These are phyloP conservation scores for Drosophila mojavensis DNA, from an alignment of 1,140 invertebrate species.

Conservation along the genomic window DNA sequence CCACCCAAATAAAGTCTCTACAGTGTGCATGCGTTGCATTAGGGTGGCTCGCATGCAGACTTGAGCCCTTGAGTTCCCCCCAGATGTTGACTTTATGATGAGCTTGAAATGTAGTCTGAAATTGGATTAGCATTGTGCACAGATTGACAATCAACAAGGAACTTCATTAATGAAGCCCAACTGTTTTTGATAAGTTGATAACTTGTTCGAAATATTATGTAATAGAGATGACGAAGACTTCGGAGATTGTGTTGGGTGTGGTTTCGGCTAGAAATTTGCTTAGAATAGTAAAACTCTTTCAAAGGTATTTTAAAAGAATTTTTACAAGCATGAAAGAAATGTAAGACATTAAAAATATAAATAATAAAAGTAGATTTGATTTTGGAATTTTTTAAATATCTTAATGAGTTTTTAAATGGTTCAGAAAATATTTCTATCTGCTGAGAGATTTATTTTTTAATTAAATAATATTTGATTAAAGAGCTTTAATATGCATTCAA, in stretches of 20 bases:
- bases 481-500: neutral
- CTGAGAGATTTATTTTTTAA: too few species aligned
- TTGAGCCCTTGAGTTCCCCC: neutral
- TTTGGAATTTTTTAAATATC: neutral
- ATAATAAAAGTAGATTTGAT: too few species aligned
- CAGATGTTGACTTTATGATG: slow-evolving; percentile 34
- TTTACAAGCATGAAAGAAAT: neutral
- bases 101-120: slow-evolving; percentile 21
- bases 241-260: neutral
- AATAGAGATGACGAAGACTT: neutral
- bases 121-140: slow-evolving; percentile 28
- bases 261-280: neutral
- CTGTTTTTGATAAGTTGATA: slow-evolving; percentile 1
- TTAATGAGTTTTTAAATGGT: neutral
- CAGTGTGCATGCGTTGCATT: neutral
- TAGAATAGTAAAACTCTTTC: neutral
- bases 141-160: slow-evolving; percentile 20
- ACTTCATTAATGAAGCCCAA: slow-evolving; percentile 40
- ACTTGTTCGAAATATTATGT: neutral
- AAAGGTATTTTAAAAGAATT: neutral
- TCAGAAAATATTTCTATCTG: too few species aligned
- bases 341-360: too few species aligned
- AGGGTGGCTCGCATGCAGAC: neutral
- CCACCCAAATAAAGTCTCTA: slow-evolving; percentile 29
- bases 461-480: too few species aligned